A percentile compares a stretch with the other conserved stretches of the same genome.
Conservation (phyloP, 2,888 invertebrate species). For the Gastrophysa polygoni region DNA sequence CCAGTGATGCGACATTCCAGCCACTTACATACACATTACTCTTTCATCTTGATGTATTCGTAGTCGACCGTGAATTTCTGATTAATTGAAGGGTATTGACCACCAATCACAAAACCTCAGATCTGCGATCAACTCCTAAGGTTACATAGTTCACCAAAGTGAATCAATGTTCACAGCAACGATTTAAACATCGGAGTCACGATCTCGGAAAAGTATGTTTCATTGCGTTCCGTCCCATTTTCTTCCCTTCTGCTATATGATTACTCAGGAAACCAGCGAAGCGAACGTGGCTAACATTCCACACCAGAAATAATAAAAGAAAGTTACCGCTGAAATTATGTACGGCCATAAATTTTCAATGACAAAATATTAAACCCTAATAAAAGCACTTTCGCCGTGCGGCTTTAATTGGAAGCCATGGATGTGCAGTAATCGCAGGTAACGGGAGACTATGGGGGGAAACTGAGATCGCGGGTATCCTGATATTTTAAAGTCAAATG, state of each 20-base stretch:
- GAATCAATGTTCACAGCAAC: no score
- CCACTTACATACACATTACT: no score
- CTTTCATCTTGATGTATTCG: no score
- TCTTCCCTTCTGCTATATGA: not conserved
- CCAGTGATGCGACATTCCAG: no score
- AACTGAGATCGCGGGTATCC: constrained; percentile 50
- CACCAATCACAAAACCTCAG: no score
- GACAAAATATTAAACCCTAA: constrained; percentile 37
- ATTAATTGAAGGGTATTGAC: no score
- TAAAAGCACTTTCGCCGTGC: constrained; percentile 34
- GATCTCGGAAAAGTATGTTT: no score
- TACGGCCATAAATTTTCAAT: constrained; percentile 33
- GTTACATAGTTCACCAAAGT: no score
- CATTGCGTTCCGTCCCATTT: not conserved
- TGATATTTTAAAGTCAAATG: constrained; percentile 57
- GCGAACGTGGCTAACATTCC: not conserved
- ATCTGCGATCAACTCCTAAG: no score
- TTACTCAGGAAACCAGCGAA: not conserved
- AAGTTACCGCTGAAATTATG: constrained; percentile 11
- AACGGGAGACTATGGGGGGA: constrained; percentile 46
- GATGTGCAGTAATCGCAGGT: constrained; percentile 33
- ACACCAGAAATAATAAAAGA: constrained; percentile 20
- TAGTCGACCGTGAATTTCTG: no score
- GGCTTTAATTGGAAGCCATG: constrained; percentile 37
- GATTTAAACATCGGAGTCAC: no score